A percentile compares a stretch with the other conserved stretches of the same genome.
These are phyloP conservation scores for Ophioderma brevispina DNA, from an alignment of 35 echinoderm and acorn worm species.

Conservation along the genomic window DNA sequence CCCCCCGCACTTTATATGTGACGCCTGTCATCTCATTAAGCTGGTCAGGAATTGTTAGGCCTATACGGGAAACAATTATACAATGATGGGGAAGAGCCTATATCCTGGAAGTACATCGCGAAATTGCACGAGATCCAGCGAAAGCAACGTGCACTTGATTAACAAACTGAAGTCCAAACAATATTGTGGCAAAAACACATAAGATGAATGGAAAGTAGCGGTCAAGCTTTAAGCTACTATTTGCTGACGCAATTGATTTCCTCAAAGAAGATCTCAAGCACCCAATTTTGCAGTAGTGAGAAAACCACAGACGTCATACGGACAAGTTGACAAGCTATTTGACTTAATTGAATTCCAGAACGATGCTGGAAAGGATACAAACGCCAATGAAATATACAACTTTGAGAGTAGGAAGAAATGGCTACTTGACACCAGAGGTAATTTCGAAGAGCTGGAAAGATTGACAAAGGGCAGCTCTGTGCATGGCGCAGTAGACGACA, in stretches of 20 bases:
- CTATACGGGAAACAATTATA: no score
- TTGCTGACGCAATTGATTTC: slow-evolving; percentile 64
- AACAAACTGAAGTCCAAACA: not conserved
- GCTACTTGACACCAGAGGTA: not conserved
- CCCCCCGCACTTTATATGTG: slow-evolving; percentile 71
- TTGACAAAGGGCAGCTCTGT: not conserved
- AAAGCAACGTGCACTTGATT: slow-evolving; percentile 11
- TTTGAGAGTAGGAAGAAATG: not conserved
- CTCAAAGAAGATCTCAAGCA: slow-evolving; percentile 34
- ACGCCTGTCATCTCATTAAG: slow-evolving; percentile 43
- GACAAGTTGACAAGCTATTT: slow-evolving; percentile 61
- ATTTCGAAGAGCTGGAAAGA: not conserved
- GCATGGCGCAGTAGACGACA: not conserved
- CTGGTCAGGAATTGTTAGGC: slow-evolving; percentile 30
- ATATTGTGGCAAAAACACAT: slow-evolving; percentile 31
- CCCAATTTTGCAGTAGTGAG: slow-evolving; percentile 59
- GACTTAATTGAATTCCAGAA: slow-evolving; percentile 32
- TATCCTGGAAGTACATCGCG: slow-evolving; percentile 63
- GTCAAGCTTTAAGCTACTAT: not conserved
- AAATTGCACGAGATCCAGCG: slow-evolving; percentile 50
- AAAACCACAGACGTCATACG: slow-evolving; percentile 50
- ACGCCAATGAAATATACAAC: not conserved
- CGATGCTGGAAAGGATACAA: slow-evolving; percentile 30
- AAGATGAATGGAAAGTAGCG: slow-evolving; percentile 58
- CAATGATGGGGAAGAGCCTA: no score